Base-by-base conservation (phyloP, 2,888 invertebrate species). In the Aplocera efformata region DNA sequence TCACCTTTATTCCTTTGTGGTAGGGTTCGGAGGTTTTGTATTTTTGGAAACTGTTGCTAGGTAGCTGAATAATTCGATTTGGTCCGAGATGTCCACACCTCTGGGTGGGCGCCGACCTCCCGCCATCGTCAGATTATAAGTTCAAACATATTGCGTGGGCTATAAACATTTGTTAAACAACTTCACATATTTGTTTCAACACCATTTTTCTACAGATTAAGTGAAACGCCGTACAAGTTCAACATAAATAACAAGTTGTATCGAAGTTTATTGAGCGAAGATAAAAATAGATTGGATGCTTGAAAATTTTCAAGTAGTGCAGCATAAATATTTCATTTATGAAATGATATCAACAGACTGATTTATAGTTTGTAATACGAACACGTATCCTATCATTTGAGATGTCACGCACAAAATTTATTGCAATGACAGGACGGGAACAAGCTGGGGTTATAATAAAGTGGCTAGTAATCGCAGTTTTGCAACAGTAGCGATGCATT, bases 91-190 rank as follows among this genome's bases (percentile, higher is more conserved):
- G 82, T 82, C 81, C 72, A 79, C 79, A 79, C 79, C 83, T 82
- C 73, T 83, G 86, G 85, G 85, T 85, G 85, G 84, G 74, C 79
- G 67, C 64, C 67, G 80, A 71, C 63, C 80, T 70, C 82, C 83
- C 77, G 83, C 82, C 69, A 79, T 64, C 70, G 64, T 62, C 64
- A 67, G 68, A 80, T 78, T 77, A 79, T 72, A 76, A 67, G 61
- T 72, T 69, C 63, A 67, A 77, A 78, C 64, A 63, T 60, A 74
- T 79, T 55, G 79, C 80, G 78, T 79, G 78, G 73, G 67, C 63
- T 59, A 70, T 71, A 72, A 74, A 76, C 78, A 82, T 83, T 76
- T 78, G 75, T 83, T 76, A 78, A 79, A 74, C 70, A 69, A 52
- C 50, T 60, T 59, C 64, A 71, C 67, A 76, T 76, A 76, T 78